Evolutionary conservation across 2,888 invertebrate species (phyloP).

Genomic region (Boloria selene): DNA sequence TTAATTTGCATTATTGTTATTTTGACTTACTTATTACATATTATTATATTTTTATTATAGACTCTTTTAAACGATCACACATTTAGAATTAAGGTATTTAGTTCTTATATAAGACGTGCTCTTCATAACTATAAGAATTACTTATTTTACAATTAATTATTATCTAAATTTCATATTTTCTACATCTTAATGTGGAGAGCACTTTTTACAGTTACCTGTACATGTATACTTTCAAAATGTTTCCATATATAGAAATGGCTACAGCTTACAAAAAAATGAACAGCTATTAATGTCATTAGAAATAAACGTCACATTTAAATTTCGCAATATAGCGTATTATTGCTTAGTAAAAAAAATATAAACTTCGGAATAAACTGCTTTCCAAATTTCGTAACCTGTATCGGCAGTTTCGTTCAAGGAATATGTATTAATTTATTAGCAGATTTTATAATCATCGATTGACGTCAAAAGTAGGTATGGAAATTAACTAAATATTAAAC

Average conservation of each 20-base stretch:
- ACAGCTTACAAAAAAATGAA: constrained; percentile 1
- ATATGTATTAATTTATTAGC: too few relatives aligned
- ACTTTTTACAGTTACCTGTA: background rate
- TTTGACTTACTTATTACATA: too few relatives aligned
- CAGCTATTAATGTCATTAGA: constrained; percentile 1
- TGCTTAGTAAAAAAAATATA: background rate
- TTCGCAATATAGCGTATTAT: constrained; percentile 1
- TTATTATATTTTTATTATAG: too few relatives aligned
- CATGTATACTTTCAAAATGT: constrained; percentile 1
- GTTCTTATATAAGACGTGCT: too few relatives aligned
- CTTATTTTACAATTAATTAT: too few relatives aligned
- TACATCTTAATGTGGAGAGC: background rate
- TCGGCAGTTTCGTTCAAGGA: background rate
- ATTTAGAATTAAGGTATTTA: too few relatives aligned
- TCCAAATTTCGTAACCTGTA: constrained; percentile 5
- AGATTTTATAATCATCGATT: too few relatives aligned
- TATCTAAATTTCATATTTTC: background rate
- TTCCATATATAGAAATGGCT: background rate
- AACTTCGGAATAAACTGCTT: constrained; percentile 7
- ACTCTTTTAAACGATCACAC: too few relatives aligned
- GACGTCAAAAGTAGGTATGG: too few relatives aligned
- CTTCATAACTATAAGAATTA: too few relatives aligned
- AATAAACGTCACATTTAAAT: background rate
- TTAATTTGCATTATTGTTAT: too few relatives aligned
- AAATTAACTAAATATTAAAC: too few relatives aligned